Conservation (phyloP, 23 tunicate genomes). For the Ciona savignyi region DNA sequence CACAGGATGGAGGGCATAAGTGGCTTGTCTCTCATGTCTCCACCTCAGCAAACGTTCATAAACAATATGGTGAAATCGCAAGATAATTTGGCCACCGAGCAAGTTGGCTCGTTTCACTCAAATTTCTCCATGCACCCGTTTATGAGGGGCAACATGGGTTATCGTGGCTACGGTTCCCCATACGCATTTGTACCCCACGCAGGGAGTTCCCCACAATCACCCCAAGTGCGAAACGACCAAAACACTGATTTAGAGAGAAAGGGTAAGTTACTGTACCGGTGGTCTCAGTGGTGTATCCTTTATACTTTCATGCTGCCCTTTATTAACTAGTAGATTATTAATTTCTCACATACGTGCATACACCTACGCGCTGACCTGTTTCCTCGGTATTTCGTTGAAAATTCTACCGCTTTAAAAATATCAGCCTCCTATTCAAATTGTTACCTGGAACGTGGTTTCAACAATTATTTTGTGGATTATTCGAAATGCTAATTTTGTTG, state of each 20-base stretch:
- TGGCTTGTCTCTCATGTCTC: constrained; percentile 63
- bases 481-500: too few relatives aligned
- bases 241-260: neutral
- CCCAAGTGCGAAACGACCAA: neutral
- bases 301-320: too few relatives aligned
- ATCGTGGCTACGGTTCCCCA: constrained; percentile 1
- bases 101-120: constrained; percentile 18
- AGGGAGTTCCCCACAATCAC: constrained; percentile 6
- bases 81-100: neutral
- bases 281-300: too few relatives aligned
- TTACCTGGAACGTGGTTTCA: too few relatives aligned
- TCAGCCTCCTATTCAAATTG: too few relatives aligned
- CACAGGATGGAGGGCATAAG: constrained; percentile 77
- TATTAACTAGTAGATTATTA: too few relatives aligned
- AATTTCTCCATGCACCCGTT: constrained; percentile 17
- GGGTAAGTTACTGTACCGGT: neutral
- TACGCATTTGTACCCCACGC: constrained; percentile 13
- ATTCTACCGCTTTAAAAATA: too few relatives aligned
- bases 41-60: constrained; percentile 37
- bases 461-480: too few relatives aligned
- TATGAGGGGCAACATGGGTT: constrained; percentile 21
- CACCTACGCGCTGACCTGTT: too few relatives aligned
- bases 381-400: too few relatives aligned
- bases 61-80: constrained; percentile 41
- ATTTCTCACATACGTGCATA: too few relatives aligned